Percentiles rank a stretch among this genome's conserved stretches.
Conservation (phyloP, 2,113 vertebrate species). For the Sula dactylatra region DNA sequence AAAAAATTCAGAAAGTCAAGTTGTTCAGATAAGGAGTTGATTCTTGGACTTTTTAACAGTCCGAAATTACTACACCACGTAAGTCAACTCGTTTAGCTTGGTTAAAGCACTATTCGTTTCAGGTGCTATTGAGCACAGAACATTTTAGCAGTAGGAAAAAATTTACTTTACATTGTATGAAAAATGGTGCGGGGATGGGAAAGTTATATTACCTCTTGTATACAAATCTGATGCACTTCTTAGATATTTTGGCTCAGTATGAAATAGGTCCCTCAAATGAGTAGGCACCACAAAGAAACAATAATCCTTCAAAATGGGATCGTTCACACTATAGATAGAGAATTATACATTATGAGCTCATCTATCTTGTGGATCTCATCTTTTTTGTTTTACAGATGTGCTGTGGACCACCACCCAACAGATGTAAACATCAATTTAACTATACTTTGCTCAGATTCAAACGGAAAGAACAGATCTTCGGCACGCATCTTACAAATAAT, state of each 20-base stretch:
- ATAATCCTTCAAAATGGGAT: neutral
- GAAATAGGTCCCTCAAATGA: neutral
- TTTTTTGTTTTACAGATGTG: slow-evolving; percentile 80
- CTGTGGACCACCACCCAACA: slow-evolving; percentile 86
- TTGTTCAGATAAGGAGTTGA: neutral
- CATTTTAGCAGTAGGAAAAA: neutral
- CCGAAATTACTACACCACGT: neutral
- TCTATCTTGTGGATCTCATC: neutral
- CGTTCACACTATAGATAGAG: neutral
- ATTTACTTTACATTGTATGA: neutral
- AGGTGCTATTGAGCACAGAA: neutral
- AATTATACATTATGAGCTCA: neutral
- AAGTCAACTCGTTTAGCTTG: neutral
- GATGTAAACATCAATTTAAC: slow-evolving; percentile 88
- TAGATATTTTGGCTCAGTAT: neutral
- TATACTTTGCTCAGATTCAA: slow-evolving; percentile 93
- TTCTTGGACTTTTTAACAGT: neutral
- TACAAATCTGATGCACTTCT: neutral
- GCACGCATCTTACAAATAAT: slow-evolving; percentile 93
- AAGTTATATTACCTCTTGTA: neutral
- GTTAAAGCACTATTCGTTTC: neutral
- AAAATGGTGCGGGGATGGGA: neutral
- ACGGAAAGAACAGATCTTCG: slow-evolving; percentile 88
- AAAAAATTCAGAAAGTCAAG: neutral
- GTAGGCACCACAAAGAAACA: neutral